Conservation (phyloP, 2,113 vertebrate species). For the Tauraco erythrolophus region DNA sequence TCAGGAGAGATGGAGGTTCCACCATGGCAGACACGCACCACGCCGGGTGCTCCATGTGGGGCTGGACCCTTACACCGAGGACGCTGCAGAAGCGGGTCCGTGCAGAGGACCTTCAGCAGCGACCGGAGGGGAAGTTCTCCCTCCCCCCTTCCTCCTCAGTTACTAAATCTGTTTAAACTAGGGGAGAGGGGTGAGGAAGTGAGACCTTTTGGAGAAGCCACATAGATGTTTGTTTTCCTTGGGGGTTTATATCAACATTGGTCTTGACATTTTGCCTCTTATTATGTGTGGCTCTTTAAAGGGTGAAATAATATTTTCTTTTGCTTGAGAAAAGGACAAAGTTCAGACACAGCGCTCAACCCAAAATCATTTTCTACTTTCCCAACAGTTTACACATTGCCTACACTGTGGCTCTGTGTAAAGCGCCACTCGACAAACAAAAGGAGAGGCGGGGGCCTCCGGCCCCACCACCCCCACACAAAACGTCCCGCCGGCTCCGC, state of each 20-base stretch:
- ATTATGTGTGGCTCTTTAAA: conserved; percentile 86
- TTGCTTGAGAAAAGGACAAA: conserved; percentile 85
- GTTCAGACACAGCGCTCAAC: conserved; percentile 79
- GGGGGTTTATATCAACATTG: conserved; percentile 84
- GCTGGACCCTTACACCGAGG: neutral
- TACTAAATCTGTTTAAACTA: conserved; percentile 78
- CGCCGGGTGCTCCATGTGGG: neutral
- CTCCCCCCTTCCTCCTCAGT: conserved; percentile 35
- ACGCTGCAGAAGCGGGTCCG: rapidly evolving
- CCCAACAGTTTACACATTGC: conserved; percentile 46
- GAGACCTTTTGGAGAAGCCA: conserved; percentile 77
- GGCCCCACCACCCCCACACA: no score
- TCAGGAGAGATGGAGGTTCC: rapidly evolving
- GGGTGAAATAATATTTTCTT: conserved; percentile 88
- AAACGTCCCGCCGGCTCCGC: neutral
- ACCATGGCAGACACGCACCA: rapidly evolving
- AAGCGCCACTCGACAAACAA: neutral
- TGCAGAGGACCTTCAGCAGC: neutral
- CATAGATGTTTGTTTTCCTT: conserved; percentile 85
- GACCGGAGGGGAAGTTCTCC: neutral
- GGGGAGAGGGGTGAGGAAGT: conserved; percentile 76
- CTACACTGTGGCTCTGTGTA: neutral
- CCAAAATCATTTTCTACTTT: conserved; percentile 73
- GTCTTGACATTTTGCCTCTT: conserved; percentile 86
- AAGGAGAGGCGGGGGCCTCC: neutral